Evolutionary conservation across 2,113 vertebrate genomes (phyloP).

Genomic region (Pungitius pungitius): DNA sequence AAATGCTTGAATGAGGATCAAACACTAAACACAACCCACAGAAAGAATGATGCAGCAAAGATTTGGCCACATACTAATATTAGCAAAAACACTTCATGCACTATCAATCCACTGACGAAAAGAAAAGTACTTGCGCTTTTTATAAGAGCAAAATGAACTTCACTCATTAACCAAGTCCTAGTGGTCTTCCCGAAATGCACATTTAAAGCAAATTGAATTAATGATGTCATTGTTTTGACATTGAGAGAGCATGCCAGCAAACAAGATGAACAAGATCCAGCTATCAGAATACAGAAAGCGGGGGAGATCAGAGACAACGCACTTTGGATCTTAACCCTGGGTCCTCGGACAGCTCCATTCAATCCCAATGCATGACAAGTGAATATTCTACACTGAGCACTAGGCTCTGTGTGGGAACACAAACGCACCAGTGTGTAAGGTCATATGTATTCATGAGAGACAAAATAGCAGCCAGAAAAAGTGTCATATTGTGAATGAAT

Average conservation of each 20-base stretch:
- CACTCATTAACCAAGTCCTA: conserved; percentile 30
- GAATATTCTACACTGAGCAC: conserved; percentile 28
- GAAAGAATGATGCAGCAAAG: not conserved
- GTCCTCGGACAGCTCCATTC: conserved; percentile 27
- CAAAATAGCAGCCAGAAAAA: conserved; percentile 52
- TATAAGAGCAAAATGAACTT: conserved; percentile 18
- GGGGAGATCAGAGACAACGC: conserved; percentile 50
- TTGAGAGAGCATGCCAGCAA: conserved; percentile 61
- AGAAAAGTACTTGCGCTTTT: not conserved
- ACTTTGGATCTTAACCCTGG: conserved; percentile 60
- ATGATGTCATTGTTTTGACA: conserved; percentile 79
- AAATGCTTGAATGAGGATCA: conserved; percentile 16
- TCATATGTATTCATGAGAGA: conserved; percentile 28
- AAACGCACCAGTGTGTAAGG: conserved; percentile 6
- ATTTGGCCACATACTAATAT: conserved; percentile 19
- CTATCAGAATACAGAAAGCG: conserved; percentile 52
- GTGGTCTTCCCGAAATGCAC: conserved; percentile 42
- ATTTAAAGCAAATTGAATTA: conserved; percentile 68
- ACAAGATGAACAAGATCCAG: conserved; percentile 66
- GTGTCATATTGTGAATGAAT: conserved; percentile 70
- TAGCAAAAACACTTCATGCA: conserved; percentile 18
- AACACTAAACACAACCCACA: not conserved
- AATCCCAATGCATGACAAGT: conserved; percentile 37
- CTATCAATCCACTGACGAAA: conserved; percentile 5
- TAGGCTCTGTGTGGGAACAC: conserved; percentile 22